A percentile compares a stretch with the other conserved stretches of the same genome.
Evolutionary conservation across 2,888 invertebrate species (phyloP).

Genomic region (Pyrocoelia pectoralis): DNA sequence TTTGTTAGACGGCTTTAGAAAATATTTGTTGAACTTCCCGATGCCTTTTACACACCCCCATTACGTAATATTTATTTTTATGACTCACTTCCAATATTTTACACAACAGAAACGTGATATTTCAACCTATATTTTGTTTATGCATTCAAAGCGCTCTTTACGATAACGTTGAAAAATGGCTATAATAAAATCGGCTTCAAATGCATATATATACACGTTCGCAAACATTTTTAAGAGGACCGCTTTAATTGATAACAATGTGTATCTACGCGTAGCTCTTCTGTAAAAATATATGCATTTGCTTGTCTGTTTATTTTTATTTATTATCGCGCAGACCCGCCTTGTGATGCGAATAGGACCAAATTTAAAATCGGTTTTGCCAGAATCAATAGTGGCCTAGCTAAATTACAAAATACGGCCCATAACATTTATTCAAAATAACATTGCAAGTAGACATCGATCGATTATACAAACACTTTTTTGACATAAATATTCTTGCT

Average conservation of each 20-base stretch:
- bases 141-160: conserved; percentile 11
- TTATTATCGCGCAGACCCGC: too few relatives aligned
- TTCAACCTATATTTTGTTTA: conserved; percentile 12
- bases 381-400: too few relatives aligned
- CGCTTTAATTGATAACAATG: conserved; percentile 4
- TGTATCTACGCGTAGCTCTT: neutral
- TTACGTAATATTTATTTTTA: conserved; percentile 8
- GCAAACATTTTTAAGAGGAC: neutral
- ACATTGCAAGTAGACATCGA: too few relatives aligned
- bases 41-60: neutral
- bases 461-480: too few relatives aligned
- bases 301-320: neutral
- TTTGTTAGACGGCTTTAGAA: neutral
- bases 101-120: conserved; percentile 10
- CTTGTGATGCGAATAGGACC: too few relatives aligned
- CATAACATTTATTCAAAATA: too few relatives aligned
- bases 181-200: conserved; percentile 9
- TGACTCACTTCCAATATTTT: conserved; percentile 11
- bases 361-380: too few relatives aligned
- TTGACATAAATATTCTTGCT: too few relatives aligned
- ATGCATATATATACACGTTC: neutral
- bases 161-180: conserved; percentile 11
- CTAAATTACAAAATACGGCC: too few relatives aligned
- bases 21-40: conserved; percentile 1
- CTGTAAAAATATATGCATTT: neutral